phyloP scores from a whole-genome alignment of 1,140 invertebrate genomes.

The Aethina tumida region DNA sequence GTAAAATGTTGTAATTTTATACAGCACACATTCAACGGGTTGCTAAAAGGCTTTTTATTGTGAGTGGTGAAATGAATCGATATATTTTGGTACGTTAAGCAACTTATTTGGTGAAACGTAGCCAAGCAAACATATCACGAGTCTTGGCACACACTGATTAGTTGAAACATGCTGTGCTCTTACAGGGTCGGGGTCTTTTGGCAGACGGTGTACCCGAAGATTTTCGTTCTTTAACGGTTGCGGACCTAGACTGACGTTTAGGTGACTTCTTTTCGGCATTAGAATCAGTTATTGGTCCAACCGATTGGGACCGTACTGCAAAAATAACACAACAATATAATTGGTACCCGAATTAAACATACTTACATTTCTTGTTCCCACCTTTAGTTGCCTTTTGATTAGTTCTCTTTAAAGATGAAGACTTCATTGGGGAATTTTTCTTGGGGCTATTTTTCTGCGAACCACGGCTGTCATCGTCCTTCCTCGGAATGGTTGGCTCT shows the following conservation, averaged over 20 bases:
- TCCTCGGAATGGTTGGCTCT: conserved; percentile 55
- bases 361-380: conserved; percentile 18
- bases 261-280: conserved; percentile 56
- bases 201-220: conserved; percentile 36
- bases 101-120: conserved; percentile 16
- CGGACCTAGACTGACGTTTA: conserved; percentile 59
- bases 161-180: conserved; percentile 29
- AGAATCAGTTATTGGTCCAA: conserved; percentile 45
- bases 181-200: conserved; percentile 51
- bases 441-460: conserved; percentile 55
- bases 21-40: conserved; percentile 19
- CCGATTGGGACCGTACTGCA: conserved; percentile 58
- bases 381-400: conserved; percentile 25
- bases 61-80: conserved; percentile 12
- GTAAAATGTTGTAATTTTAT: conserved; percentile 1
- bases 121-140: conserved; percentile 25
- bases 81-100: conserved; percentile 13
- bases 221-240: conserved; percentile 41
- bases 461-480: conserved; percentile 48
- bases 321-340: conserved; percentile 12
- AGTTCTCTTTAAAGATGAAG: conserved; percentile 23
- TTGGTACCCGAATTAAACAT: conserved; percentile 5
- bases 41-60: conserved; percentile 14
- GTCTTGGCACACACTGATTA: conserved; percentile 34
- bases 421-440: conserved; percentile 41